Evolutionary conservation across 2,113 vertebrate genomes (phyloP).

Genomic region (Ascaphus truei): DNA sequence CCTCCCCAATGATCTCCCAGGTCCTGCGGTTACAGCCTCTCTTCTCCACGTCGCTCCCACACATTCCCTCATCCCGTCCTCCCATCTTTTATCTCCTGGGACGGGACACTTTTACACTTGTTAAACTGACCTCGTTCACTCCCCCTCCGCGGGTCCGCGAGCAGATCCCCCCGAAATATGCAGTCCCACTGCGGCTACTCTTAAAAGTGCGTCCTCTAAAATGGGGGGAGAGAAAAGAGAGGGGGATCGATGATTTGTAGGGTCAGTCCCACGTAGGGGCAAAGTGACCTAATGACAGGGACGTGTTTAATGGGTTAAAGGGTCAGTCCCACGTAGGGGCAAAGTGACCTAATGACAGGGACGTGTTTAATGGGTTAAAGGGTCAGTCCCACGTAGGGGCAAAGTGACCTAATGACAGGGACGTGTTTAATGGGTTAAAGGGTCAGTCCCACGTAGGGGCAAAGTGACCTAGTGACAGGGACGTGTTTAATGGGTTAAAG

Average conservation of each 20-base stretch:
- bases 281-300: too few species aligned
- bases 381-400: neutral
- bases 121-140: constrained; percentile 83
- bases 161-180: constrained; percentile 86
- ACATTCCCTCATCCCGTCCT: too few species aligned
- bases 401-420: neutral
- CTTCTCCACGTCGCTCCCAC: too few species aligned
- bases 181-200: constrained; percentile 84
- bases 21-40: too few species aligned
- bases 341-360: neutral
- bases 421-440: neutral
- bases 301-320: too few species aligned
- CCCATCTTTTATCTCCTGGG: too few species aligned
- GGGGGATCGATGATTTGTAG: neutral
- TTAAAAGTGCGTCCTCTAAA: constrained; percentile 84
- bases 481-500: too few species aligned
- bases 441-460: too few species aligned
- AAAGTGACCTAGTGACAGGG: too few species aligned
- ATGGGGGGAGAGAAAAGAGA: constrained; percentile 16
- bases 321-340: neutral
- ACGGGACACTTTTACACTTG: too few species aligned
- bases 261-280: too few species aligned
- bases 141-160: constrained; percentile 72
- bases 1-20: too few species aligned
- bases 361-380: neutral